Evolutionary conservation across 1,140 invertebrate genomes (phyloP), one percentile per base, ranked within the genome.

Genomic region (Drosophila biarmipes): DNA sequence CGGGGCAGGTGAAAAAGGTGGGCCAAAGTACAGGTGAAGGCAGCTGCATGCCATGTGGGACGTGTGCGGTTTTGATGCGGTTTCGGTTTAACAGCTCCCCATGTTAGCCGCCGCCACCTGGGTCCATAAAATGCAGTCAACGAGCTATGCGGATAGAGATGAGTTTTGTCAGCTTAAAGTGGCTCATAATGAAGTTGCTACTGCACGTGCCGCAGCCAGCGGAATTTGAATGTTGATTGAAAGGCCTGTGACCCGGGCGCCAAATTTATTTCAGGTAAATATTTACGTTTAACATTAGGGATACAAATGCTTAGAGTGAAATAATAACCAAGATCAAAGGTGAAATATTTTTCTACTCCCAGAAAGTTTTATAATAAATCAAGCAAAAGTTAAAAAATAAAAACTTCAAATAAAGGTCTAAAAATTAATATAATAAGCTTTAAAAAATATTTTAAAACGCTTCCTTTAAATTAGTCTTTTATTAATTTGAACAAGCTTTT

Each of bases 161-260:
- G 76, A 77, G 81, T 84, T 84, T 73, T 81, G 81, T 78, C 81
- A 86, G 79, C 81, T 86, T 78, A 78, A 87, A 66, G 85, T 81
- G 72, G 57, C 63, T 78, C 82, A 72, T 87, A 78, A 81, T 87
- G 66, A 87, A 79, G 62, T 87, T 66, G 49, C 49, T 15, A 31
- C 48, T 69, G 51, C 51, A 71, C 67, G 66, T 68, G 79, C 74
- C 38, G 48, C 34, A 61, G 78, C 45, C 59, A 31, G 40, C 27
- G 42, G 45, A 46, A 56, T 57, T 64, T 64, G 66, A 59, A 80
- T 76, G 77, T 64, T 84, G 80, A 79, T 84, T 79, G 80, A 55
- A 68, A 43, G 45, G 62, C 31, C 46, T 37, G 34, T 31, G 59
- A 27, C 11, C 40, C 34, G 35, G 12, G 48, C 19, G 6, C 29